phyloP scores from a whole-genome alignment of 2,888 invertebrate species.

The Acrobeloides nanus region DNA sequence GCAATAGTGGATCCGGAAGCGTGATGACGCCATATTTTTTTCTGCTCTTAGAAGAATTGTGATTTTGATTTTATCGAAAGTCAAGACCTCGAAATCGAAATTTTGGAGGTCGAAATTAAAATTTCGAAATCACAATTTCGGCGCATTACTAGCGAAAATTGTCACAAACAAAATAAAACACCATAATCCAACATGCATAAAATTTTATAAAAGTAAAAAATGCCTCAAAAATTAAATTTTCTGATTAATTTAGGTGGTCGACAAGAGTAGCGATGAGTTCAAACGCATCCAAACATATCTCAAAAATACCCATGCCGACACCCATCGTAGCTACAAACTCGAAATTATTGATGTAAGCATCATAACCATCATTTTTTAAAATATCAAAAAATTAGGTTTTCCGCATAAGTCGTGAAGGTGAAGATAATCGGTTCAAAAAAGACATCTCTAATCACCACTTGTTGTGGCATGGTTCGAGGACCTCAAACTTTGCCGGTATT shows the following conservation, averaged over 20 bases:
- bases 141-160: too few relatives aligned
- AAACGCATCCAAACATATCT: slow-evolving; percentile 70
- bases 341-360: slow-evolving; percentile 9
- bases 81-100: too few relatives aligned
- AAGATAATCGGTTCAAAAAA: slow-evolving; percentile 65
- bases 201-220: too few relatives aligned
- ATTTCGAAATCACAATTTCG: too few relatives aligned
- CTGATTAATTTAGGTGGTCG: slow-evolving; percentile 60
- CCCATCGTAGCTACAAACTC: slow-evolving; percentile 64
- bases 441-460: slow-evolving; percentile 36
- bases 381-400: slow-evolving; percentile 56
- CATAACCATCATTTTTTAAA: background rate
- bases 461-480: slow-evolving; percentile 75
- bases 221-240: background rate
- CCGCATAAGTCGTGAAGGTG: slow-evolving; percentile 56
- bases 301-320: slow-evolving; percentile 81
- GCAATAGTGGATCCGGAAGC: too few relatives aligned
- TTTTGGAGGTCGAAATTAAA: too few relatives aligned
- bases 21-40: too few relatives aligned
- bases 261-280: slow-evolving; percentile 66
- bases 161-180: too few relatives aligned
- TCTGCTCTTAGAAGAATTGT: too few relatives aligned
- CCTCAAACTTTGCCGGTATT: slow-evolving; percentile 90
- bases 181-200: too few relatives aligned
- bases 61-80: too few relatives aligned